phyloP scores from a whole-genome alignment of 2,113 vertebrate genomes.

The Alectura lathami region DNA sequence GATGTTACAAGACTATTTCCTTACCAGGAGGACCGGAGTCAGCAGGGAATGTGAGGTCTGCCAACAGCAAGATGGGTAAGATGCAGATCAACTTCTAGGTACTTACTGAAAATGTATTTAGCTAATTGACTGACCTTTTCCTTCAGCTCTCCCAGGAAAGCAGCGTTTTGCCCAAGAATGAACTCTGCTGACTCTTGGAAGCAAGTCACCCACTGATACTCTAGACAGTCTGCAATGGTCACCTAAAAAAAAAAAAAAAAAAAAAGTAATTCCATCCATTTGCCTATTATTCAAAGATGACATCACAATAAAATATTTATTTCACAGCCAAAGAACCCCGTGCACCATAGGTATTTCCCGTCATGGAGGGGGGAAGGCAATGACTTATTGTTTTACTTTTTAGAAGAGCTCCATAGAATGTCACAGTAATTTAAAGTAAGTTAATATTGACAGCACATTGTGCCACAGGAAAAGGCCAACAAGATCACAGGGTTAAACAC shows the following conservation, averaged over 20 bases:
- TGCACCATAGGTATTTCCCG: not conserved
- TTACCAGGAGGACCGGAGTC: not conserved
- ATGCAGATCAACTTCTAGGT: not conserved
- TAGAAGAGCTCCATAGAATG: not conserved
- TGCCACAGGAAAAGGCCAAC: slow-evolving; percentile 4
- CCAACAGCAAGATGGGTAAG: not conserved
- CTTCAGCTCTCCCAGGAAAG: slow-evolving; percentile 91
- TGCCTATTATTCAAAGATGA: not conserved
- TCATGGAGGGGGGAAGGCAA: not conserved
- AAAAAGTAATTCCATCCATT: not conserved
- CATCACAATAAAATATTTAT: not conserved
- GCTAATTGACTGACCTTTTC: slow-evolving; percentile 84
- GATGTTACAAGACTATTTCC: not conserved
- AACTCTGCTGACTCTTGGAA: slow-evolving; percentile 94
- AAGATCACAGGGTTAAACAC: not conserved
- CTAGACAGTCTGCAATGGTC: slow-evolving; percentile 91
- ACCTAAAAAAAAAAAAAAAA: slow-evolving; percentile 72
- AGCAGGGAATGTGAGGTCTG: not conserved
- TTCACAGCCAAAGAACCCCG: not conserved
- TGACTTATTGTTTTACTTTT: not conserved
- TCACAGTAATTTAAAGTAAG: not conserved
- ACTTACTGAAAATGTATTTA: not conserved
- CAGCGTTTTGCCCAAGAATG: slow-evolving; percentile 89
- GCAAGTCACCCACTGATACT: slow-evolving; percentile 97
- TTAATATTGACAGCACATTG: not conserved